Percentiles rank a stretch among this genome's conserved stretches.
phyloP scores from a whole-genome alignment of 2,888 invertebrate species.

The Plebejus argus region DNA sequence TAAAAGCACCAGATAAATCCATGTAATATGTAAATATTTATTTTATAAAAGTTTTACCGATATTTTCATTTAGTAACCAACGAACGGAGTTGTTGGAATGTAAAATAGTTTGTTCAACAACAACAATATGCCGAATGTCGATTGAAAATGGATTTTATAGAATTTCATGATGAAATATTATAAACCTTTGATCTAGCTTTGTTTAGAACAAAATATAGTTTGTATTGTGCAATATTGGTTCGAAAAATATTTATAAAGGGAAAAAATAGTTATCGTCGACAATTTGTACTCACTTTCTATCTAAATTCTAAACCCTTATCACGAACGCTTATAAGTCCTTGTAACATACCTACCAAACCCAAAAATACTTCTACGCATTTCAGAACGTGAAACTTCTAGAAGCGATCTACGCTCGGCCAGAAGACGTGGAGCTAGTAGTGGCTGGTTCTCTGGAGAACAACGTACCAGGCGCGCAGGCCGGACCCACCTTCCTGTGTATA shows the following conservation, averaged over 20 bases:
- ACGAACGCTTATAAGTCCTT: no score
- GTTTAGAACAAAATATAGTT: neutral
- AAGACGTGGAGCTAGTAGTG: constrained; percentile 93
- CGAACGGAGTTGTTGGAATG: neutral
- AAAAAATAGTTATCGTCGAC: no score
- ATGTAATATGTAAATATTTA: neutral
- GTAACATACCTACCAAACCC: no score
- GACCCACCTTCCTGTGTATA: constrained; percentile 94
- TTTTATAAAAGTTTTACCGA: neutral
- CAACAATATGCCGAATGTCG: neutral
- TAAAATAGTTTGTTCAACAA: neutral
- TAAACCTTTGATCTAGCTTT: neutral
- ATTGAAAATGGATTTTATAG: neutral
- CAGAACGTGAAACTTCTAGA: constrained; percentile 85
- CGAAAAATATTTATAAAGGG: no score
- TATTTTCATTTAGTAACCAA: neutral
- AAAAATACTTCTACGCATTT: neutral
- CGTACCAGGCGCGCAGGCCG: constrained; percentile 88
- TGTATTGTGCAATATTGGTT: no score
- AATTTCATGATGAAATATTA: neutral
- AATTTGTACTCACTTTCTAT: no score
- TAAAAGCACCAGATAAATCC: no score
- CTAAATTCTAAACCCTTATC: no score
- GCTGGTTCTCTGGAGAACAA: constrained; percentile 90
- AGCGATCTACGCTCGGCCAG: constrained; percentile 84